These are phyloP conservation scores for Spilarctia lutea DNA, from an alignment of 2,888 invertebrate genomes.

Conservation along the genomic window DNA sequence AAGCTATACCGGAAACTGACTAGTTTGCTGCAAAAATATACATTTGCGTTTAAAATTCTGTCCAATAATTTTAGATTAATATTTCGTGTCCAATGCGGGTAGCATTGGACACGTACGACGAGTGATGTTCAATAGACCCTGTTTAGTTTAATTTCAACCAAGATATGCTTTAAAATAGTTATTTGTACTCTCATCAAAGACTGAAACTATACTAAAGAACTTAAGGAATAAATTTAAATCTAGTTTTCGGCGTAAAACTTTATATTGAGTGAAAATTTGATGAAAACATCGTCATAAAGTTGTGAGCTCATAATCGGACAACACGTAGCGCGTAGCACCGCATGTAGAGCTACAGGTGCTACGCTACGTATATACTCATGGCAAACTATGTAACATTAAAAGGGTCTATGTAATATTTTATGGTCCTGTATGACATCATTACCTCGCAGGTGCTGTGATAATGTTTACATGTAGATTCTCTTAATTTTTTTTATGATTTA, in stretches of 20 bases:
- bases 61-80: no score
- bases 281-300: slow-evolving; percentile 9
- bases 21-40: no score
- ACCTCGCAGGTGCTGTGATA: not conserved
- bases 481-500: not conserved
- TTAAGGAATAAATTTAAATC: not conserved
- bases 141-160: no score
- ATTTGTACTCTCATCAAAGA: not conserved
- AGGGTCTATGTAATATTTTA: not conserved
- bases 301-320: slow-evolving; percentile 8
- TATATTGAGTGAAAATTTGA: slow-evolving; percentile 3
- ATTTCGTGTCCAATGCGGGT: no score
- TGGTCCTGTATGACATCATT: not conserved
- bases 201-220: not conserved
- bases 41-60: no score
- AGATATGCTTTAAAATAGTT: no score
- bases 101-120: no score
- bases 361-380: not conserved
- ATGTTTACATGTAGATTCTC: not conserved
- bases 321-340: slow-evolving; percentile 7
- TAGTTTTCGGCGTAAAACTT: not conserved
- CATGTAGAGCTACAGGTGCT: slow-evolving; percentile 24
- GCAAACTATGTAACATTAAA: not conserved
- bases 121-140: no score
- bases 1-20: no score